Percentiles rank a stretch among this genome's conserved stretches.
Conservation (phyloP, 2,888 invertebrate species). For the Smittia aterrima region DNA sequence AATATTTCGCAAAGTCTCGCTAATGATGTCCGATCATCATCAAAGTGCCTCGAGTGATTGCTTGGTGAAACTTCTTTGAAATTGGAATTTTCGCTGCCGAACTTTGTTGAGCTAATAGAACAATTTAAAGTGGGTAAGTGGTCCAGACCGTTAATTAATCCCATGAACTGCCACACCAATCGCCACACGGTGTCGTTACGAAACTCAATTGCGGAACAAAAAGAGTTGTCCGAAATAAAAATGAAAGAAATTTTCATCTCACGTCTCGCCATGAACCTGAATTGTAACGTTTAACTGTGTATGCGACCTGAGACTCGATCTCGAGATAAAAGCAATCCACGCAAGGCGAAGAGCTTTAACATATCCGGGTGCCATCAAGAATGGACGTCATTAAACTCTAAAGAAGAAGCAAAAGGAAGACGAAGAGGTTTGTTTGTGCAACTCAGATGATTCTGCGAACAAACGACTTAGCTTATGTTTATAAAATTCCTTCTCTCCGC, state of each 20-base stretch:
- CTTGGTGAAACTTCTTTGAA: too few relatives aligned
- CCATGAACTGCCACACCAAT: neutral
- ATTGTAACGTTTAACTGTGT: neutral
- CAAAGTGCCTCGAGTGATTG: neutral
- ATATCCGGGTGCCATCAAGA: neutral
- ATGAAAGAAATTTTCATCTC: neutral
- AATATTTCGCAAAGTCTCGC: neutral
- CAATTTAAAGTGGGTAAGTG: neutral
- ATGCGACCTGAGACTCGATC: neutral
- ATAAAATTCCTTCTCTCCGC: too few relatives aligned
- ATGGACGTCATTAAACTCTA: too few relatives aligned
- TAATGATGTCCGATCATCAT: neutral
- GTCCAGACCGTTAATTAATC: conserved; percentile 10
- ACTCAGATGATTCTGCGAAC: too few relatives aligned
- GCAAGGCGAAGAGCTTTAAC: neutral
- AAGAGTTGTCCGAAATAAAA: neutral
- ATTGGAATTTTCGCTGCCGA: too few relatives aligned
- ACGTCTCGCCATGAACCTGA: conserved; percentile 11
- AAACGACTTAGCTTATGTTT: too few relatives aligned
- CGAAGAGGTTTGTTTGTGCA: too few relatives aligned
- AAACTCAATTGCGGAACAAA: conserved; percentile 20
- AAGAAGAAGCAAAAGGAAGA: too few relatives aligned
- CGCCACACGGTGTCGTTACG: neutral
- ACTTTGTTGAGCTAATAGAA: too few relatives aligned
- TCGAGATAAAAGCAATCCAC: neutral